These are phyloP conservation scores for Zonitis immaculata DNA, from an alignment of 2,888 invertebrate species.

Conservation along the genomic window DNA sequence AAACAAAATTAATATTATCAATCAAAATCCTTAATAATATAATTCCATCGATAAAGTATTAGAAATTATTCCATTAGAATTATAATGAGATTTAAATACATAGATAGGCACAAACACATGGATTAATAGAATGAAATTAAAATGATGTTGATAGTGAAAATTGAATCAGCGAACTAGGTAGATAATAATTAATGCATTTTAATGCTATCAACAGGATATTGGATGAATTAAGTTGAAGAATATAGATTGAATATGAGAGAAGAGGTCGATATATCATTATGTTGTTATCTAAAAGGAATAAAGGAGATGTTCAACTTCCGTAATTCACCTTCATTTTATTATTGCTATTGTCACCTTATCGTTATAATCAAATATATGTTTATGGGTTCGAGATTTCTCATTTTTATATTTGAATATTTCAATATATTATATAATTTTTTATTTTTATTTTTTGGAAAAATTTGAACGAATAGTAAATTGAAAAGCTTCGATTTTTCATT, in stretches of 20 bases:
- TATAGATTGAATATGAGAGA: not conserved
- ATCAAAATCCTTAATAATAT: no score
- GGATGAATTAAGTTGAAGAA: not conserved
- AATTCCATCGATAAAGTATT: no score
- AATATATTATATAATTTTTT: no score
- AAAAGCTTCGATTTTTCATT: no score
- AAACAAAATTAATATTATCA: no score
- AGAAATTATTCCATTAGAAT: no score
- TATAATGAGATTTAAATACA: no score
- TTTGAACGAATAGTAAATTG: no score
- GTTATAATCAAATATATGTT: not conserved
- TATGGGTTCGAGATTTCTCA: not conserved
- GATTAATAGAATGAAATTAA: no score
- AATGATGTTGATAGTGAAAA: not conserved
- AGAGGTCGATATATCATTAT: not conserved
- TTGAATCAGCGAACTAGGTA: not conserved
- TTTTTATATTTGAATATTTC: not conserved
- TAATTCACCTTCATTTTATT: constrained; percentile 6
- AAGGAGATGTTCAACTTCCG: constrained; percentile 2
- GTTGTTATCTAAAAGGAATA: constrained; percentile 1
- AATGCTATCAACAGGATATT: not conserved
- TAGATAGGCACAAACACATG: no score
- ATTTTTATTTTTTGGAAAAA: no score
- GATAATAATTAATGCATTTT: not conserved
- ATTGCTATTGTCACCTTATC: constrained; percentile 4